A percentile compares a stretch with the other conserved stretches of the same genome.
phyloP scores from a whole-genome alignment of 2,888 invertebrate genomes.

The Digitonthophagus gazella region DNA sequence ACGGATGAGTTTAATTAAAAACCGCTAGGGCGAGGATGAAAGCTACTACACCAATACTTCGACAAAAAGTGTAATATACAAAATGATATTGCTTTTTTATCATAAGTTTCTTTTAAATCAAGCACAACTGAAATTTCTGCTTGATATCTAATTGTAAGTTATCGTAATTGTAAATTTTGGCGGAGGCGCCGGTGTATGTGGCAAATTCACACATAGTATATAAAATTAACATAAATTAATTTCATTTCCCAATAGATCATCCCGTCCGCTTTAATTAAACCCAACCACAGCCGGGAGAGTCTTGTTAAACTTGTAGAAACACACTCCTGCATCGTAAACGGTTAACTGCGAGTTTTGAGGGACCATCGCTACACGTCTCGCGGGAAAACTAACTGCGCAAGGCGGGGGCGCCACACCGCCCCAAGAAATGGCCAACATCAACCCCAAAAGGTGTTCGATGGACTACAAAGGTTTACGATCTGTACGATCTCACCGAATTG shows the following conservation, averaged over 20 bases:
- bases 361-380: not conserved
- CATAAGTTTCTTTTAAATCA: no score
- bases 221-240: no score
- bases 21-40: not conserved
- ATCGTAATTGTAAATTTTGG: not conserved
- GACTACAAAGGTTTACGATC: no score
- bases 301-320: not conserved
- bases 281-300: no score
- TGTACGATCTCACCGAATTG: no score
- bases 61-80: no score
- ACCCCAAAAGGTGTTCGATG: not conserved
- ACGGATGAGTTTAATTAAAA: constrained; percentile 16
- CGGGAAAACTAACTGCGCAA: not conserved
- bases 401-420: not conserved
- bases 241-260: no score
- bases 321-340: not conserved
- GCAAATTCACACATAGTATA: no score
- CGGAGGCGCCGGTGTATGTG: not conserved
- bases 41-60: not conserved
- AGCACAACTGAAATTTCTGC: no score
- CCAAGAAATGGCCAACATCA: not conserved
- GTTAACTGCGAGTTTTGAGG: not conserved
- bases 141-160: not conserved
- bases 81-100: no score
- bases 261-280: no score